These are phyloP conservation scores for Hydractinia echinata DNA, from an alignment of 30 jellyfish, hydroid and myxozoan genomes.

Conservation along the genomic window DNA sequence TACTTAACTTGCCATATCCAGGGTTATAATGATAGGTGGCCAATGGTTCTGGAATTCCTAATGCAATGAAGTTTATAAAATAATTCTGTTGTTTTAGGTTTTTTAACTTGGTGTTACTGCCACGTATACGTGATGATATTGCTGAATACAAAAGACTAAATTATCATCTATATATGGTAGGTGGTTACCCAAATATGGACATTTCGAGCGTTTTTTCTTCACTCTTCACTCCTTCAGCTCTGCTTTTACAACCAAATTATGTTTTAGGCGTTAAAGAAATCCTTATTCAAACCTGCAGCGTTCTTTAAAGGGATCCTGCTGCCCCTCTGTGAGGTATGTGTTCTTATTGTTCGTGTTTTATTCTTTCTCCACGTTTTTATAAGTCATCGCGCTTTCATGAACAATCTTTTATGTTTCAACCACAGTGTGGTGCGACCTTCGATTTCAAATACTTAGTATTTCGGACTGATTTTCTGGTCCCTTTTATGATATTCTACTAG, in stretches of 20 bases:
- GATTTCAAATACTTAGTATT: too few species aligned
- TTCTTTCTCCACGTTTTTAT: neutral
- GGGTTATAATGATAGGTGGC: neutral
- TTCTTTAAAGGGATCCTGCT: conserved; percentile 85
- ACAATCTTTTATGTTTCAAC: too few species aligned
- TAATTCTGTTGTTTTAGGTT: conserved; percentile 36
- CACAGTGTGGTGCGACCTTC: too few species aligned
- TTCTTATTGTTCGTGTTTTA: neutral
- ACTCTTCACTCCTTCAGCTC: neutral
- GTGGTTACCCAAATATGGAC: neutral
- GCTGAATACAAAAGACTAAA: conserved; percentile 80
- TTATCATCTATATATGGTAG: conserved; percentile 82
- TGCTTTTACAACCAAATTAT: neutral
- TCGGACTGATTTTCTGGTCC: too few species aligned
- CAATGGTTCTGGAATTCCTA: neutral
- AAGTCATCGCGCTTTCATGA: neutral
- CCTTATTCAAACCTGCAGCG: conserved; percentile 94
- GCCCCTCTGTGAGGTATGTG: conserved; percentile 74
- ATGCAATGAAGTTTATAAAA: neutral
- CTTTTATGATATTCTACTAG: too few species aligned
- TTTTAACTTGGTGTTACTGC: conserved; percentile 67
- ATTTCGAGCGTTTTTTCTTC: neutral
- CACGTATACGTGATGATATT: conserved; percentile 93
- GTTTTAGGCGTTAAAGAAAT: conserved; percentile 67
- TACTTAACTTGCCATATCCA: neutral